Percentiles rank a stretch among this genome's conserved stretches.
These are phyloP conservation scores for Dipus sagitta DNA, from an alignment of 2,797 vertebrate species.

Conservation along the genomic window DNA sequence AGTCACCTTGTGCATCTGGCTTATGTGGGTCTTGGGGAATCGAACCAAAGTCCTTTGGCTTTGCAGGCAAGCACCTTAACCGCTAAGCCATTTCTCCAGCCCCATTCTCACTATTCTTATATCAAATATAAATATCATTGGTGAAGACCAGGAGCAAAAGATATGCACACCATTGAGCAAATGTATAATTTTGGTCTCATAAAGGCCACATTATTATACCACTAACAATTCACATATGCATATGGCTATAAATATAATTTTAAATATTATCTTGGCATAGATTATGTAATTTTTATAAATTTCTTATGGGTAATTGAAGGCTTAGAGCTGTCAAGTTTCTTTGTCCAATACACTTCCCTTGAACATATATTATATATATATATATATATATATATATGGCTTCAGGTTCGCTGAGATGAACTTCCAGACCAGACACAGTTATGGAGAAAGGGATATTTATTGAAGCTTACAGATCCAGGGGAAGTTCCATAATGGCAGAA, in stretches of 20 bases:
- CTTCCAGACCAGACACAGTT: too few species aligned
- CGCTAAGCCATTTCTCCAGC: too few species aligned
- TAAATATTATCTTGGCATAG: slow-evolving; percentile 10
- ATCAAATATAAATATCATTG: background rate
- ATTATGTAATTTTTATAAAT: slow-evolving; percentile 13
- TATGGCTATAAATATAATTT: background rate
- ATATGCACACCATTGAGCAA: background rate
- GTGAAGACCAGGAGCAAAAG: background rate
- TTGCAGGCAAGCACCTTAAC: too few species aligned
- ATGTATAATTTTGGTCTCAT: slow-evolving; percentile 22
- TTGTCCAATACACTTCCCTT: background rate
- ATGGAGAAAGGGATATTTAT: too few species aligned
- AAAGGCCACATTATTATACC: background rate
- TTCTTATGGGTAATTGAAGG: background rate
- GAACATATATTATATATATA: background rate
- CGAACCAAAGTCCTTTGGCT: too few species aligned
- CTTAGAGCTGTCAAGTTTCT: background rate
- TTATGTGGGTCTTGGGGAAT: too few species aligned
- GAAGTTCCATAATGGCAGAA: too few species aligned
- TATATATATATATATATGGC: too few species aligned
- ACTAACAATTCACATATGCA: slow-evolving; percentile 25
- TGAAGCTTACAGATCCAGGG: too few species aligned
- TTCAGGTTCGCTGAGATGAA: too few species aligned
- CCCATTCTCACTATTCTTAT: background rate
- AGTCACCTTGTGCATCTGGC: too few species aligned